A percentile compares a stretch with the other conserved stretches of the same genome.
phyloP scores from a whole-genome alignment of 1,140 invertebrate species.

The Glossosoma conforme region DNA sequence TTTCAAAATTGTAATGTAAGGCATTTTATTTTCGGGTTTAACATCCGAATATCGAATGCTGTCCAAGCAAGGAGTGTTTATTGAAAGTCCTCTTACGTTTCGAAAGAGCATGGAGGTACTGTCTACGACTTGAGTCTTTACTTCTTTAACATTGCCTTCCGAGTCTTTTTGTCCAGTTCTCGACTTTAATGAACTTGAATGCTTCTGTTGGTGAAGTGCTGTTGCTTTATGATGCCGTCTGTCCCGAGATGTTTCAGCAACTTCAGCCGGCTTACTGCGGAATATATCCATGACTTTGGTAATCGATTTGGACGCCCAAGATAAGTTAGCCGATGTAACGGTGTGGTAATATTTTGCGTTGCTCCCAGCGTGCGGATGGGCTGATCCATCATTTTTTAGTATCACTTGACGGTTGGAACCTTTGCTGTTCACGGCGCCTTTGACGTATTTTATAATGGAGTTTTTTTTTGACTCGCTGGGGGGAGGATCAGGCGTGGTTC shows the following conservation, averaged over 20 bases:
- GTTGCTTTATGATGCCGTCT: not conserved
- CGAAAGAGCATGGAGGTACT: constrained; percentile 7
- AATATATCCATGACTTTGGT: constrained; percentile 89
- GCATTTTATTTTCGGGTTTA: constrained; percentile 67
- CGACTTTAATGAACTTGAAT: no score
- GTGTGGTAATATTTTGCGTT: constrained; percentile 61
- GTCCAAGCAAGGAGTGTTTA: constrained; percentile 9
- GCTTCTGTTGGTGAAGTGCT: no score
- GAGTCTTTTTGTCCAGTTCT: no score
- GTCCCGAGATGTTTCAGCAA: not conserved
- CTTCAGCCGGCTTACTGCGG: constrained; percentile 57
- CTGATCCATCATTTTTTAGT: constrained; percentile 54
- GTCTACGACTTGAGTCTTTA: no score
- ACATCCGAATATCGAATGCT: not conserved
- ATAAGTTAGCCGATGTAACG: constrained; percentile 51
- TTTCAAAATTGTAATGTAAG: constrained; percentile 98
- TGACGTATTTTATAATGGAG: not conserved
- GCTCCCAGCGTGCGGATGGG: constrained; percentile 54
- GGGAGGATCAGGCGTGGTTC: not conserved
- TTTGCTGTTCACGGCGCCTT: not conserved
- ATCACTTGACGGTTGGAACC: not conserved
- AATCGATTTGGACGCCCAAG: constrained; percentile 60
- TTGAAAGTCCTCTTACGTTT: constrained; percentile 6
- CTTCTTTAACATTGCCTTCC: no score
- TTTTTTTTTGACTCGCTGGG: constrained; percentile 1